Evolutionary conservation across 1,140 invertebrate species (phyloP).

Genomic region (Drosophila persimilis): DNA sequence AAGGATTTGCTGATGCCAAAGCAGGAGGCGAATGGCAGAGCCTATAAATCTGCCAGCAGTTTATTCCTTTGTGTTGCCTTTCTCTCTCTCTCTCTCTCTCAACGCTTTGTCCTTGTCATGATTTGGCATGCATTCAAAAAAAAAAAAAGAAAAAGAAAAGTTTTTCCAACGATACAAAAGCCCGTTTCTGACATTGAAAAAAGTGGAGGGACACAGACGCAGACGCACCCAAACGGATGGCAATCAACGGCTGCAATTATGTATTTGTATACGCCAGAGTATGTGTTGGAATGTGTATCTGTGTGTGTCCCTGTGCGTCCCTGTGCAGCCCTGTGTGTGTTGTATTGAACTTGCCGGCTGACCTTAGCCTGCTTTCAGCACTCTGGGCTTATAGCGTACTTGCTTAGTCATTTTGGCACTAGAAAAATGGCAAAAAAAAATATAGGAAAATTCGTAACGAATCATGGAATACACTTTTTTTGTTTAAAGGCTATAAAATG

Average conservation of each 20-base stretch:
- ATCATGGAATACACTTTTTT: too few relatives aligned
- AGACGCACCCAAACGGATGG: constrained; percentile 57
- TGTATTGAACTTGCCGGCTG: constrained; percentile 69
- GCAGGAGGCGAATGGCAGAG: constrained; percentile 5
- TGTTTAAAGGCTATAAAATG: too few relatives aligned
- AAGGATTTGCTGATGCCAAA: constrained; percentile 21
- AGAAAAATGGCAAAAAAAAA: constrained; percentile 1
- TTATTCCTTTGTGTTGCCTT: constrained; percentile 35
- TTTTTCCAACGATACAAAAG: constrained; percentile 44
- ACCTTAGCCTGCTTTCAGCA: constrained; percentile 71
- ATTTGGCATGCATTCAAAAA: constrained; percentile 72
- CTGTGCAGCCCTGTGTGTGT: constrained; percentile 22
- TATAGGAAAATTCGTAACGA: background rate
- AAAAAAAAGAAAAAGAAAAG: constrained; percentile 1
- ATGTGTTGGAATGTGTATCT: constrained; percentile 15
- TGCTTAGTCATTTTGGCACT: constrained; percentile 63
- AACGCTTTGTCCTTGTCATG: constrained; percentile 43
- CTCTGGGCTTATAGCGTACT: background rate
- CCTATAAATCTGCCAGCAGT: constrained; percentile 34
- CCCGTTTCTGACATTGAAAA: constrained; percentile 68
- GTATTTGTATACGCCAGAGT: constrained; percentile 19
- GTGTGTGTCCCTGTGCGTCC: constrained; percentile 2
- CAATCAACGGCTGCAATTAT: constrained; percentile 73
- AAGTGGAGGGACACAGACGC: background rate
- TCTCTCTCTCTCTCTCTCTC: background rate